Base-by-base conservation (phyloP, 2,797 vertebrate genomes). In the Poecilia velifera region DNA sequence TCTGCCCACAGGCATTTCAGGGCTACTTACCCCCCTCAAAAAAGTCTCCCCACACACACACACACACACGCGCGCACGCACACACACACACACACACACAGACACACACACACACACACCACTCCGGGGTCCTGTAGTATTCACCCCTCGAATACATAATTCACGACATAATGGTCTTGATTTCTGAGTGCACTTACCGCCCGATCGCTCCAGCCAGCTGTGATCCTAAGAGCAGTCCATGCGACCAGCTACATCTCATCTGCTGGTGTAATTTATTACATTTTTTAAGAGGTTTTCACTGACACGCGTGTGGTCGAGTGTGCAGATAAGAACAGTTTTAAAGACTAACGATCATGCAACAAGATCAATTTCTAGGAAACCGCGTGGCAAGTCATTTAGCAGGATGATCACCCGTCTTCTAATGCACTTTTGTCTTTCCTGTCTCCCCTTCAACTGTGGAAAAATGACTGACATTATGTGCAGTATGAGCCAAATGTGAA, bases 111-210 rank as follows among this genome's bases (percentile, higher is more conserved):
- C 82, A 46, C 36, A 81, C 83, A 84, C 77, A 84, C 87, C 85
- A 84, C 88, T 81, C 22, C 0, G 20, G 45, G 87, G 87, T 81
- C 77, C 73, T 80, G 73, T 75, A 81, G 80, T 85, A 84, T 77
- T 79, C 68, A 25, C 87, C 89, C 94, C 88, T 91, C 90, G 90
- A 93, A 95, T 96, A 92, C 91, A 96, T 96, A 96, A 96, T 96
- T 96, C 92, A 96, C 78, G n/a, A 91, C 89, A 85, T 96, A 96
- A 96, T 96, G 95, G 94, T 94, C 79, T 75, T 82, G 94, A 94
- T 94, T 93, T 91, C 85, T 92, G 93, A 96, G 95, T 95, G 96
- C 96, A 96, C 95, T 96, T 94, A 95, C 87, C 89, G 82, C 73
- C 89, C 78, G 39, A 86, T 91, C 86, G 62, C 88, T 90, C 79